Evolutionary conservation across 2,797 vertebrate genomes (phyloP).

Genomic region (Selene dorsalis): DNA sequence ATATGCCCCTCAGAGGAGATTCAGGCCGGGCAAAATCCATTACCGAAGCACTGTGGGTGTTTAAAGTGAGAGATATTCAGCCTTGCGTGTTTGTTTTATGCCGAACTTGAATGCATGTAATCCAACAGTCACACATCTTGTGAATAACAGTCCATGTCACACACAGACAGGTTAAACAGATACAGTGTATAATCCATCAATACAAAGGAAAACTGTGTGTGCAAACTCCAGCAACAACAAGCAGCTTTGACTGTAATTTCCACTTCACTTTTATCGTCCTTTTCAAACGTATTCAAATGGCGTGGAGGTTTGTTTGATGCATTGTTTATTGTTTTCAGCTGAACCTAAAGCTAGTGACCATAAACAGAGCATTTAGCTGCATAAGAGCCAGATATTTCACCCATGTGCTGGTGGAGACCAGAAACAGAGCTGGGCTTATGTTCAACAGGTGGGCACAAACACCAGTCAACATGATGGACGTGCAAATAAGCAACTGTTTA

Average conservation of each 20-base stretch:
- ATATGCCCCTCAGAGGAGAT: neutral
- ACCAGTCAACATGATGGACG: neutral
- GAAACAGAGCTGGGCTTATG: neutral
- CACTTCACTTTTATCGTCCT: neutral
- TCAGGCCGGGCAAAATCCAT: neutral
- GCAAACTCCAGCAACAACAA: neutral
- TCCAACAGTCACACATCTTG: neutral
- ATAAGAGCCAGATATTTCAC: neutral
- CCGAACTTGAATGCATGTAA: neutral
- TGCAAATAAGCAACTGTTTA: neutral
- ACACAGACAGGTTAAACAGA: neutral
- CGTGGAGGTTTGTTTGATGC: too few species aligned
- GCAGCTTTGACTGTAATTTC: neutral
- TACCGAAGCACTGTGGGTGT: neutral
- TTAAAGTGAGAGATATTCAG: neutral
- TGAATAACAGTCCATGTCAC: neutral
- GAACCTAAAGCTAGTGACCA: neutral
- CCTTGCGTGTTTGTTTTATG: neutral
- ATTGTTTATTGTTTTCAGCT: too few species aligned
- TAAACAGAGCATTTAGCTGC: neutral
- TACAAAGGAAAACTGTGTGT: neutral
- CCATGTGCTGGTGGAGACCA: neutral
- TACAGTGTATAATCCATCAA: neutral
- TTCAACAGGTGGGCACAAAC: neutral
- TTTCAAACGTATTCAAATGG: neutral